A percentile compares a stretch with the other conserved stretches of the same genome.
Conservation (phyloP, 2,888 invertebrate genomes). For the Lypha dubia region DNA sequence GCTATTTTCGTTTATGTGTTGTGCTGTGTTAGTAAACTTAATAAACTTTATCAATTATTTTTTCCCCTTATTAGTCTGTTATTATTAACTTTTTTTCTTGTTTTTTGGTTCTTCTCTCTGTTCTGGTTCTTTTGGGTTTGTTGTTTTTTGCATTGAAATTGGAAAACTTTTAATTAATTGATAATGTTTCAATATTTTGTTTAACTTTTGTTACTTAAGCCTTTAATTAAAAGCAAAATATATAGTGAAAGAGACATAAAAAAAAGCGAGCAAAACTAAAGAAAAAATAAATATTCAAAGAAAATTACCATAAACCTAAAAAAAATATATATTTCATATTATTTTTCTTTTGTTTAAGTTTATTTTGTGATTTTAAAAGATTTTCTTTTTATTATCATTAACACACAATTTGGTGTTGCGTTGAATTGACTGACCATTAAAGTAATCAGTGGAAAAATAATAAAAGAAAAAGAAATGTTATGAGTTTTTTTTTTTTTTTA, state of each 20-base stretch:
- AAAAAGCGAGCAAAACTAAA: background rate
- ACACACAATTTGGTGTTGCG: background rate
- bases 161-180: conserved; percentile 59
- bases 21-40: background rate
- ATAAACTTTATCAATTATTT: conserved; percentile 32
- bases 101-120: no score
- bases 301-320: conserved; percentile 16
- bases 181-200: conserved; percentile 61
- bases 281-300: background rate
- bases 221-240: conserved; percentile 46
- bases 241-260: background rate
- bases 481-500: no score
- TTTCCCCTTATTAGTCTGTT: conserved; percentile 5
- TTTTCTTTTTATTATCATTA: background rate
- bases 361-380: background rate
- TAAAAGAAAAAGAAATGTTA: background rate
- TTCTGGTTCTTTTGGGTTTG: no score
- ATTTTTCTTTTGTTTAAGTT: background rate
- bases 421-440: background rate
- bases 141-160: background rate
- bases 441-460: background rate
- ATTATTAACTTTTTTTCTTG: conserved; percentile 28
- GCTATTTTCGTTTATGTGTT: background rate
- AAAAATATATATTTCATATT: no score
- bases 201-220: conserved; percentile 47